Base-by-base conservation (phyloP, 2,113 vertebrate genomes). In the Okapia johnstoni region DNA sequence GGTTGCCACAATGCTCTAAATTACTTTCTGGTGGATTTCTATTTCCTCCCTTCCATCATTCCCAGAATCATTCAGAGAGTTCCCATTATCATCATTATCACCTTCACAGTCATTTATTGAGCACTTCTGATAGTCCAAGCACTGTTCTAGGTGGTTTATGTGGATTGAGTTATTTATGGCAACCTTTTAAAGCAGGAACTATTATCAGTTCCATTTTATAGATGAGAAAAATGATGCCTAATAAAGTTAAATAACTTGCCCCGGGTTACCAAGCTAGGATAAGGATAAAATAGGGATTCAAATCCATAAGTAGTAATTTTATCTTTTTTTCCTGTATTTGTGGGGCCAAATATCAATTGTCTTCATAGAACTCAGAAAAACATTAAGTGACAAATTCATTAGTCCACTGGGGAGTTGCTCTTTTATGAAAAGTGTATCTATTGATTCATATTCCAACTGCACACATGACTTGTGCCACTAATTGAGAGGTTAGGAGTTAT, bases 401-500 rank as follows among this genome's bases (percentile, higher is more conserved):
- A 63, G 50, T 25, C 76, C 19, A 43, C 83, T 92, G 30, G 25
- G 33, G 21, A 91, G 21, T 43, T 50, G 46, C 36, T 97, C 15
- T 91, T 89, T 91, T 46, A 84, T 43, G 28, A 63, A 86, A 87
- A 96, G 12, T 50, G 7, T 14, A 60, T 52, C 36, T 97, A 55
- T 60, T 57, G 46, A 93, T 89, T 96, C 55, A 79, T 88, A 92
- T 70, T 94, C 58, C 48, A 84, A 57, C 66, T 79, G 66, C 28
- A 85, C 13, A 85, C 19, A 85, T 66, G 55, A 86, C 93, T 95
- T 94, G 70, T 92, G 66, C 88, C 77, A 93, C 54, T 94, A 96
- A 89, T 36, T 85, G 52, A 95, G 33, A 96, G 46, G 30, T 15
- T 79, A 94, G 55, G 88, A 55, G 87, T 93, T 95, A 93, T 97